Evolutionary conservation across 2,888 invertebrate genomes (phyloP), one percentile per base, ranked within the genome.

Genomic region (Notodonta dromedarius): DNA sequence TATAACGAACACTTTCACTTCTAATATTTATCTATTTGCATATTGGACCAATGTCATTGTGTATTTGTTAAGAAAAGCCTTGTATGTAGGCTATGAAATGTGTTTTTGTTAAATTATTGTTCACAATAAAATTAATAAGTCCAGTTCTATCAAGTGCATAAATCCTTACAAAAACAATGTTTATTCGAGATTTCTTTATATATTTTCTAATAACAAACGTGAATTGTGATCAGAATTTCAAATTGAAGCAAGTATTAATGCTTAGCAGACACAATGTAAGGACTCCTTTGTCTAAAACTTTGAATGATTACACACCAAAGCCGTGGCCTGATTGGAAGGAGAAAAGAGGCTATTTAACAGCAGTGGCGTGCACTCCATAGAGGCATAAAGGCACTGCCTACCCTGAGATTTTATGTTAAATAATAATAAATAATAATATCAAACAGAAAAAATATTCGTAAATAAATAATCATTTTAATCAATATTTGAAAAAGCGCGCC

Each of bases 231-330:
- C 57, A 59, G 6, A 60, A 13, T 48, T 66, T 62, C 8, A 66
- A 58, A 8, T 72, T 90, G n/a, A 73, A 83, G 64, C 82, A 88
- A 83, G 84, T 88, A 14, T 66, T 89, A 4, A 84, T 89, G 65
- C 64, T 90, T 35, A 90, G 90, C 60, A 85, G 91, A 55, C 91
- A 91, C 73, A 87, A 86, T 74, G 84, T 88, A 12, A 73, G 91
- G 56, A 86, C 88, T 55, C 91, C 91, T 65, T 78, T 89, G 70
- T 83, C 88, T 11, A 77, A 81, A 68, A 77, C 83, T 59, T 74
- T 90, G 50, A 68, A 67, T 14, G 73, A 80, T 63, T 77, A 83
- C 2, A 83, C 87, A 6, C 86, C 88, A 0, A 85, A 83, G 53
- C 54, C 66, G 0, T 91, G 91, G 91, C 91, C 91, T 0, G 40